Conservation (phyloP, 2,113 vertebrate genomes). For the Phaethon lepturus region DNA sequence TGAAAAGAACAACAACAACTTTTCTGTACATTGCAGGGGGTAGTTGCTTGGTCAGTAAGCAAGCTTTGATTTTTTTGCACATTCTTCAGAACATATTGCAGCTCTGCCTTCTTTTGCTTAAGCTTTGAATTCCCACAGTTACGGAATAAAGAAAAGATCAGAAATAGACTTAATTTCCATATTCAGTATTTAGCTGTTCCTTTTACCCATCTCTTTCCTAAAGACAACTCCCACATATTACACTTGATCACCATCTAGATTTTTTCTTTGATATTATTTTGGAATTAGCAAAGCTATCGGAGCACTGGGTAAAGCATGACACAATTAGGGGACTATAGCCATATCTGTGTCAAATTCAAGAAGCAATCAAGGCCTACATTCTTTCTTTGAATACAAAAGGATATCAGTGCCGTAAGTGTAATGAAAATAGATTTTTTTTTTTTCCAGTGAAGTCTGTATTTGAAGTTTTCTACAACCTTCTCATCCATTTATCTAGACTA, state of each 20-base stretch:
- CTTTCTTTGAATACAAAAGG: background rate
- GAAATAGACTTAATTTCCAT: background rate
- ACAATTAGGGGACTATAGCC: background rate
- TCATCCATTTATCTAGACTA: background rate
- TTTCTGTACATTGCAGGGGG: fast-evolving
- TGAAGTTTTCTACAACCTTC: background rate
- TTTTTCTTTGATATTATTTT: background rate
- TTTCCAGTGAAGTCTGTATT: background rate
- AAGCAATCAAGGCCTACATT: background rate
- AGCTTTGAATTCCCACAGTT: background rate
- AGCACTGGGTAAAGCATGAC: background rate
- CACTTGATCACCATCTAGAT: background rate
- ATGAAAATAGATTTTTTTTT: background rate
- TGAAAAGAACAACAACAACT: background rate
- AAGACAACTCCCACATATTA: background rate
- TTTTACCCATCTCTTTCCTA: background rate
- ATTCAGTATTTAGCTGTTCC: background rate
- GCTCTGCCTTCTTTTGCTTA: background rate
- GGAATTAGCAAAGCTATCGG: background rate
- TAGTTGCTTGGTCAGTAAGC: background rate
- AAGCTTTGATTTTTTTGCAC: background rate
- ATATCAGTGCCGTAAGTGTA: background rate
- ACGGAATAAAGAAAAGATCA: background rate
- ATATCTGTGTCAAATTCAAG: background rate
- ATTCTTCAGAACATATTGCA: background rate